A percentile compares a stretch with the other conserved stretches of the same genome.
Conservation (phyloP, 1,140 invertebrate species). For the Globodera rostochiensis region DNA sequence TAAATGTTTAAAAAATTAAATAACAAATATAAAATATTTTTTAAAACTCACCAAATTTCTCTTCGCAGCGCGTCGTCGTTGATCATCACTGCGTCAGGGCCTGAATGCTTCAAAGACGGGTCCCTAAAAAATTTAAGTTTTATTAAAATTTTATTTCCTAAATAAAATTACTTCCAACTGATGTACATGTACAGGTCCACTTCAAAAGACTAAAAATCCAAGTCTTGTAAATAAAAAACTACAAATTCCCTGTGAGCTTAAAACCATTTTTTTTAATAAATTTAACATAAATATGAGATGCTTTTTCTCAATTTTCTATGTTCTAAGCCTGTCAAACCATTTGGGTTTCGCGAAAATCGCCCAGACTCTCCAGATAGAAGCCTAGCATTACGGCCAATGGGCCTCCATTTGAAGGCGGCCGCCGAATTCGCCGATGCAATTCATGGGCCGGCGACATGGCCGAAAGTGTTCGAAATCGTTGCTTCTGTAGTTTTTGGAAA, state of each 20-base stretch:
- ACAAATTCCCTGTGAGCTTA: no score
- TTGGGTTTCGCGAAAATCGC: constrained; percentile 55
- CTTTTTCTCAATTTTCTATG: background rate
- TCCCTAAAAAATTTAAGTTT: constrained; percentile 25
- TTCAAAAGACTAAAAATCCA: constrained; percentile 53
- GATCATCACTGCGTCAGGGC: constrained; percentile 52
- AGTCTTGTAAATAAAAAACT: background rate
- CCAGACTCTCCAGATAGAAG: constrained; percentile 56
- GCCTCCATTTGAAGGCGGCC: background rate
- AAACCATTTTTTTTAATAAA: no score
- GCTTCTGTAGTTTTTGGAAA: background rate
- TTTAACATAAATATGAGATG: no score
- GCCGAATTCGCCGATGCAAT: no score
- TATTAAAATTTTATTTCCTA: background rate
- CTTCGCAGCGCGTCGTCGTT: constrained; percentile 52
- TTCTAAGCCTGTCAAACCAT: constrained; percentile 40
- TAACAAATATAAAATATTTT: background rate
- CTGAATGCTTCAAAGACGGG: constrained; percentile 41
- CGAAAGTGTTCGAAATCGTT: no score
- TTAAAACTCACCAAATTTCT: constrained; percentile 43
- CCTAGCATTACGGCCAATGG: constrained; percentile 48
- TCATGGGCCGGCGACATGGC: no score
- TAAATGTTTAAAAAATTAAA: no score
- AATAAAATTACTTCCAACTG: constrained; percentile 36
- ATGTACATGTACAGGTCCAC: constrained; percentile 58